Conservation (phyloP, 2,888 invertebrate genomes). For the Acrobasis suavella region DNA sequence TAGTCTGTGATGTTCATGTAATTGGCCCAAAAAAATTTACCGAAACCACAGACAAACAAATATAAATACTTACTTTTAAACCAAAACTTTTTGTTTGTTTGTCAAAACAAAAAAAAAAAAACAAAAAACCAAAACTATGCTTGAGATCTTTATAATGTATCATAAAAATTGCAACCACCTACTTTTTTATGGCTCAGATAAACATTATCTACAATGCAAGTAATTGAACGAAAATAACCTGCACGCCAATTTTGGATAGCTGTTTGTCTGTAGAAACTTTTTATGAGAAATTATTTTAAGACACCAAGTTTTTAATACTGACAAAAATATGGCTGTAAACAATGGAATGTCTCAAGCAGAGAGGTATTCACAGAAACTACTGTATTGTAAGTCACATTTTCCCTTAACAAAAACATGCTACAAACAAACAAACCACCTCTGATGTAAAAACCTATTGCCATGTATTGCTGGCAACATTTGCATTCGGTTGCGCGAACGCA, state of each 20-base stretch:
- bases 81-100: too few species aligned
- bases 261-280: conserved; percentile 28
- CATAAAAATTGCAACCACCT: neutral
- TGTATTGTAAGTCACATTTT: conserved; percentile 1
- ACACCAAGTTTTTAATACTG: conserved; percentile 7
- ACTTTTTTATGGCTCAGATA: conserved; percentile 16
- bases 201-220: conserved; percentile 28
- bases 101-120: too few species aligned
- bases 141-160: too few species aligned
- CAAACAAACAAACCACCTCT: conserved; percentile 32
- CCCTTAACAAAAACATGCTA: conserved; percentile 14
- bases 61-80: too few species aligned
- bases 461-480: conserved; percentile 70
- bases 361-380: conserved; percentile 2
- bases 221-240: conserved; percentile 25
- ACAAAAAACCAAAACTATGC: too few species aligned
- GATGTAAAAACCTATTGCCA: conserved; percentile 60
- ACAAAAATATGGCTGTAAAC: conserved; percentile 16
- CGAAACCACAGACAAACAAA: too few species aligned
- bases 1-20: too few species aligned
- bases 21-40: too few species aligned
- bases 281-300: conserved; percentile 8
- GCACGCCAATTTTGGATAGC: conserved; percentile 19
- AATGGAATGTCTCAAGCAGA: conserved; percentile 9
- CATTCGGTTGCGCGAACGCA: conserved; percentile 63